A percentile compares a stretch with the other conserved stretches of the same genome.
Conservation (phyloP, 2,797 vertebrate genomes). For the Enteromius unitaeniatus region DNA sequence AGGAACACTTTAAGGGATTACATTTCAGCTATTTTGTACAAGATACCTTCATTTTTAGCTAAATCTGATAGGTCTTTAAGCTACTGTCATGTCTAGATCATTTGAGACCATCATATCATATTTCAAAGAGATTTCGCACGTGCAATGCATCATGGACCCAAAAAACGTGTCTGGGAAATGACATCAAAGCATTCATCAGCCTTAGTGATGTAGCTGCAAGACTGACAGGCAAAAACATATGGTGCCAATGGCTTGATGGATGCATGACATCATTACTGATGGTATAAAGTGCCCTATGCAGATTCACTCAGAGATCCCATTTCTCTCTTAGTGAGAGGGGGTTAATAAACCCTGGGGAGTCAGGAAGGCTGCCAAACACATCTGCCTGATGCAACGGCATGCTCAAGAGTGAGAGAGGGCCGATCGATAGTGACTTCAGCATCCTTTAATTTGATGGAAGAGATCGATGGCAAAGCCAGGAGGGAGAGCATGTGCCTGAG, state of each 20-base stretch:
- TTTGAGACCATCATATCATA: background rate
- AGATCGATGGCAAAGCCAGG: conserved; percentile 72
- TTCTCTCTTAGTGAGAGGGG: conserved; percentile 29
- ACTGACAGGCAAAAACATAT: conserved; percentile 31
- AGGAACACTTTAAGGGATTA: background rate
- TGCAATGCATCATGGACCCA: background rate
- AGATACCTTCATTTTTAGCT: background rate
- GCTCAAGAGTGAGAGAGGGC: conserved; percentile 62
- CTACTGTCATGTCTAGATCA: background rate
- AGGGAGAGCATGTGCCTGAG: conserved; percentile 49
- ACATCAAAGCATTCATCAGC: conserved; percentile 37
- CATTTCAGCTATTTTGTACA: background rate
- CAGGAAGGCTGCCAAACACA: conserved; percentile 64
- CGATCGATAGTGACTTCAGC: conserved; percentile 77
- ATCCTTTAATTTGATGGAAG: conserved; percentile 78
- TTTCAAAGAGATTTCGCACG: conserved; percentile 4
- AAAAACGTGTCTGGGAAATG: conserved; percentile 22
- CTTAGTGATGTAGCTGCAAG: conserved; percentile 22
- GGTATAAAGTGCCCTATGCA: conserved; percentile 27
- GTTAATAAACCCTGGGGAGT: conserved; percentile 65
- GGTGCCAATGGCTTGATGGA: conserved; percentile 41
- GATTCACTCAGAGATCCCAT: conserved; percentile 5
- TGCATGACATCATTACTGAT: conserved; percentile 43
- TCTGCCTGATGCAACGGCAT: conserved; percentile 42
- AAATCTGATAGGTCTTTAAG: background rate